These are phyloP conservation scores for Papilio gigon DNA, from an alignment of 2,888 invertebrate species.

Conservation along the genomic window DNA sequence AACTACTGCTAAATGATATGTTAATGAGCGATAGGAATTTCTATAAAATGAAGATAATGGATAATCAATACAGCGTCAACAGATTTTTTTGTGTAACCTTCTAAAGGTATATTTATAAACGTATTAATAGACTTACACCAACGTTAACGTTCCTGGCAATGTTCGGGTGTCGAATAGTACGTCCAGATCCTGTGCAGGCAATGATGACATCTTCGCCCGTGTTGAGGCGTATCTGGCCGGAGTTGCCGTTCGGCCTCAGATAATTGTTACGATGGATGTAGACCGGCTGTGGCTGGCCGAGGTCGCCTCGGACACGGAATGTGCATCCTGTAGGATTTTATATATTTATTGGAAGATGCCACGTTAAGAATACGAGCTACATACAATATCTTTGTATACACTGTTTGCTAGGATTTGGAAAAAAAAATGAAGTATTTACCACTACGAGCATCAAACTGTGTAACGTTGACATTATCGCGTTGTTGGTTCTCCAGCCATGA, in stretches of 20 bases:
- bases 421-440: slow-evolving; percentile 53
- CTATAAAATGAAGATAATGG: too few species aligned
- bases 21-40: too few species aligned
- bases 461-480: slow-evolving; percentile 53
- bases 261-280: slow-evolving; percentile 70
- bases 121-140: slow-evolving; percentile 55
- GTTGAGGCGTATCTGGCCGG: slow-evolving; percentile 60
- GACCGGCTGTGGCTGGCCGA: slow-evolving; percentile 83
- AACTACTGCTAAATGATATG: too few species aligned
- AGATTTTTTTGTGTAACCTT: too few species aligned
- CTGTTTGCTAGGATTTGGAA: too few species aligned
- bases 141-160: slow-evolving; percentile 53
- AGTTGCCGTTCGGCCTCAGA: slow-evolving; percentile 61
- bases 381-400: too few species aligned
- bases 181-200: slow-evolving; percentile 65
- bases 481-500: slow-evolving; percentile 66
- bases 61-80: too few species aligned
- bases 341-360: not conserved
- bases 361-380: not conserved
- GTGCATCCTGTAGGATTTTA: slow-evolving; percentile 63
- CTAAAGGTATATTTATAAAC: too few species aligned
- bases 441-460: slow-evolving; percentile 51
- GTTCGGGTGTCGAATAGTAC: slow-evolving; percentile 63
- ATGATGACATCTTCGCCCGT: slow-evolving; percentile 62
- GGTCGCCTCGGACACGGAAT: slow-evolving; percentile 74